phyloP scores from a whole-genome alignment of 2,797 vertebrate species.

The Artibeus jamaicensis region DNA sequence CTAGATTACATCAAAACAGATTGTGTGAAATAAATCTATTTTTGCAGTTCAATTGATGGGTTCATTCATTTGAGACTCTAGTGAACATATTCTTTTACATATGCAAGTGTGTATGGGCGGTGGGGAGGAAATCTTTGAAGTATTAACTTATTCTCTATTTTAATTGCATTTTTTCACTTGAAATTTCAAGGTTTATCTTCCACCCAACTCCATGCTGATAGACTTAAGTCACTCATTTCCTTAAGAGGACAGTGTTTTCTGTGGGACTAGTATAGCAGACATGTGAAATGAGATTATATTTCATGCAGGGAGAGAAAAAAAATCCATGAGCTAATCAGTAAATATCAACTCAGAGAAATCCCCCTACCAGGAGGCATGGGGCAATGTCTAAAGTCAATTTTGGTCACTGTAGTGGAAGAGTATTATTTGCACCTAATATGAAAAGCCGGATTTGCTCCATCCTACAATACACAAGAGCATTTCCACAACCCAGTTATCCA shows the following conservation, averaged over 20 bases:
- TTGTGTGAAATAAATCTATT: conserved; percentile 1
- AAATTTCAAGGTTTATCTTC: background rate
- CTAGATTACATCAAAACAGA: background rate
- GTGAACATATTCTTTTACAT: conserved; percentile 28
- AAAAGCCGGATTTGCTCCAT: background rate
- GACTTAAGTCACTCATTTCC: background rate
- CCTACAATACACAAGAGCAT: background rate
- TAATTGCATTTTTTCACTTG: background rate
- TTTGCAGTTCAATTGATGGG: background rate
- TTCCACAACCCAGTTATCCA: background rate
- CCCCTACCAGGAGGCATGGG: background rate
- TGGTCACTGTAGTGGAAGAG: rapidly evolving
- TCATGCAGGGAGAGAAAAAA: background rate
- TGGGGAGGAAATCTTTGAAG: background rate
- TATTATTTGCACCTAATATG: background rate
- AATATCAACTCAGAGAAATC: background rate
- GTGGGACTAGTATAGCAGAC: background rate
- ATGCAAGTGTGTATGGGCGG: background rate
- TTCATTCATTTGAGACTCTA: conserved; percentile 3
- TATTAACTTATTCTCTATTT: conserved; percentile 21
- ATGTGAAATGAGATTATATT: background rate
- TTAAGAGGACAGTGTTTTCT: background rate
- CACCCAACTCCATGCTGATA: background rate
- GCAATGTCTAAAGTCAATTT: background rate
- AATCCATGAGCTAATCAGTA: background rate